Evolutionary conservation across 2,113 vertebrate species (phyloP), one percentile per base, ranked within the genome.

Genomic region (Phalacrocorax carbo): DNA sequence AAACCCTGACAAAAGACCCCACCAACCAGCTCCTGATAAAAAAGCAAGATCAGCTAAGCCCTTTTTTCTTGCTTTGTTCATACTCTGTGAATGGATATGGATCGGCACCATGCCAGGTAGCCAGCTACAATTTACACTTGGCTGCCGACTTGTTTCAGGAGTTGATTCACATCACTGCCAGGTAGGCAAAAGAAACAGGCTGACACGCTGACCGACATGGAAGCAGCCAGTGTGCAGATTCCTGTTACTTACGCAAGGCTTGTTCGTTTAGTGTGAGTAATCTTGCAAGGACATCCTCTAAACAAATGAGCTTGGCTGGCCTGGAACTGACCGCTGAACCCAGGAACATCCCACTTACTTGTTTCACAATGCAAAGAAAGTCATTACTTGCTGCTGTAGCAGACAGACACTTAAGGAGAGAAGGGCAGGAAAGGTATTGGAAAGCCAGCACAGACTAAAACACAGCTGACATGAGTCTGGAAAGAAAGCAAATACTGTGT

Each of bases 251-350:
- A 61, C 10, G n/a, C 88, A 55, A 65, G n/a, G 42, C 64, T 82
- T 57, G 57, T 32, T 38, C 2, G 2, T 26, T 52, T 48, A 55
- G 58, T 15, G 52, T 42, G 70, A 88, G 51, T 58, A 84, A 40
- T 27, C 91, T 44, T 79, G 69, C 69, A 91, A 34, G 3, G 88
- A 57, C 48, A 91, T 34, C 48, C 62, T 78, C 58, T 25, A 32
- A 78, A 95, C 81, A 96, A 96, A 96, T n/a, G 68, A 91, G 75
- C 48, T 81, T 85, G 71, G 55, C 66, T 55, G 52, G 54, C 71
- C 85, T 57, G 42, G 77, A 44, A 61, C 36, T 71, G 89, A 78
- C 84, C 1, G 4, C 78, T 83, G 81, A 88, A 86, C 80, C n/a
- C 71, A 48, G 18, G 36, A 93, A 71, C 57, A 78, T 44, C 77